phyloP scores from a whole-genome alignment of 2,797 vertebrate genomes.

The Diplodus puntazzo region DNA sequence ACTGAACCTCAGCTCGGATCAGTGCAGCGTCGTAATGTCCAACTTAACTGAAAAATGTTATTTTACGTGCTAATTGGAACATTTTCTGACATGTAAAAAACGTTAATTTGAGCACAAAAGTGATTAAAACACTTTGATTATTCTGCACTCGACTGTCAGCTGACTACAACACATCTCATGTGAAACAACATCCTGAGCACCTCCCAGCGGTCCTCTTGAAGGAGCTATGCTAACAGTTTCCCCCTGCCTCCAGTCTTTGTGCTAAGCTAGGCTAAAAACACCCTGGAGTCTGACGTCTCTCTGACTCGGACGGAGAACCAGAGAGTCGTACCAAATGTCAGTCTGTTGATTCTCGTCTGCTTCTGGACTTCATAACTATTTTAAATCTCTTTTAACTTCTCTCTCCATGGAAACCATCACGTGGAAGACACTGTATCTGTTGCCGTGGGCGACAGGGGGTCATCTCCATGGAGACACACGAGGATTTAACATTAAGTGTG shows the following conservation, averaged over 20 bases:
- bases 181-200: too few relatives aligned
- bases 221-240: slow-evolving; percentile 5
- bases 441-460: slow-evolving; percentile 41
- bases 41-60: too few relatives aligned
- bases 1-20: too few relatives aligned
- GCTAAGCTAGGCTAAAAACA: slow-evolving; percentile 22
- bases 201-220: background rate
- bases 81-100: too few relatives aligned
- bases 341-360: background rate
- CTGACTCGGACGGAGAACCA: background rate
- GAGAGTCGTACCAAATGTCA: background rate
- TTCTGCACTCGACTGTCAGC: too few relatives aligned
- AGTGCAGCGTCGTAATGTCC: too few relatives aligned
- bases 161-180: too few relatives aligned
- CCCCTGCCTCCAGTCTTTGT: background rate
- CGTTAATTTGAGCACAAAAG: too few relatives aligned
- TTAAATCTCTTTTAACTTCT: slow-evolving; percentile 9
- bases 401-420: slow-evolving; percentile 18
- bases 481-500: background rate
- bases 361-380: slow-evolving; percentile 1
- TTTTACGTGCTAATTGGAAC: too few relatives aligned
- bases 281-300: background rate
- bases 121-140: too few relatives aligned
- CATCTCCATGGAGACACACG: slow-evolving; percentile 39
- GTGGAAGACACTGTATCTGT: slow-evolving; percentile 60